Conservation (phyloP, 2,113 vertebrate genomes). For the Penelope pileata region DNA sequence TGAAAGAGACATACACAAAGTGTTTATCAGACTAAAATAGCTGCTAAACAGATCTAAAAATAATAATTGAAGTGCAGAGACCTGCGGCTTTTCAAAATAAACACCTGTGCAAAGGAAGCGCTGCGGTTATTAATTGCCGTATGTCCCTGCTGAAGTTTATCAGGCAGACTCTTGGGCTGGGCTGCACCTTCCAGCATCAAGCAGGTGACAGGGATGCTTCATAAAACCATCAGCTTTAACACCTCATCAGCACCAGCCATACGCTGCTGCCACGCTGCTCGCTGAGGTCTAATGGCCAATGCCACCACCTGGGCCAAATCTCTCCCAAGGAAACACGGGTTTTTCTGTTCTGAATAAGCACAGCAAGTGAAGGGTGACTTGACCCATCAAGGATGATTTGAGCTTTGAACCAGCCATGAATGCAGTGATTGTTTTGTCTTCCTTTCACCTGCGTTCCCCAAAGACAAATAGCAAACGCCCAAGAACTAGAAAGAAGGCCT, state of each 20-base stretch:
- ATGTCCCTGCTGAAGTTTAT: not conserved
- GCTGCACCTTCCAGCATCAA: not conserved
- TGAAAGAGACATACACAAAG: slow-evolving; percentile 8
- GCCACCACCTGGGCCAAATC: not conserved
- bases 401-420: slow-evolving; percentile 5
- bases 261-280: not conserved
- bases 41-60: slow-evolving; percentile 49
- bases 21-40: slow-evolving; percentile 47
- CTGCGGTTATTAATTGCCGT: not conserved
- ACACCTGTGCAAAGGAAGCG: not conserved
- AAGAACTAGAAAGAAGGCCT: not conserved
- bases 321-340: not conserved
- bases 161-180: not conserved
- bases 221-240: not conserved
- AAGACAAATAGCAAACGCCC: not conserved
- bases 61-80: slow-evolving; percentile 39
- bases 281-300: not conserved
- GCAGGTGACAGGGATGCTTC: not conserved
- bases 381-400: not conserved
- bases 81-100: slow-evolving; percentile 17
- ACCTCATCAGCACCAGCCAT: not conserved
- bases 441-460: not conserved
- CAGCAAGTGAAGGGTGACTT: slow-evolving; percentile 27
- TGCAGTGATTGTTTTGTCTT: not conserved
- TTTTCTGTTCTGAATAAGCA: not conserved